phyloP scores from a whole-genome alignment of 2,888 invertebrate species.

The Hecatera dysodea region DNA sequence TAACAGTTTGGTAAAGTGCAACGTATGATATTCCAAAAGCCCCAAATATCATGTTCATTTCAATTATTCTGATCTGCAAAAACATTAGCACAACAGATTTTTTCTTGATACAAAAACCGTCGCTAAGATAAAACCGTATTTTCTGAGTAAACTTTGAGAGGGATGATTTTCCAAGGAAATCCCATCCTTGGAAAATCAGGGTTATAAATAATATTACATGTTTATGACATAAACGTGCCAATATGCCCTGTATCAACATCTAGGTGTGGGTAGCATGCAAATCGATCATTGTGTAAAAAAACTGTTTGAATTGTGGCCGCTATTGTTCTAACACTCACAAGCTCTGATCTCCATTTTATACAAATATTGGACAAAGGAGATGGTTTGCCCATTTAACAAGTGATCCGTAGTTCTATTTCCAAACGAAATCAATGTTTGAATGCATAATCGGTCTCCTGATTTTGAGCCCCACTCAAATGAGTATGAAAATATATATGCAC shows the following conservation, averaged over 20 bases:
- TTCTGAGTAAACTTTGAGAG: not conserved
- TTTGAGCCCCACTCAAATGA: not conserved
- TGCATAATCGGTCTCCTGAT: not conserved
- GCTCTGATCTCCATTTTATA: too few relatives aligned
- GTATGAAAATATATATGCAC: too few relatives aligned
- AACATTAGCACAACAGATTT: too few relatives aligned
- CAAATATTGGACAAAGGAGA: not conserved
- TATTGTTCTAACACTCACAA: not conserved
- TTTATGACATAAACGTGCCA: not conserved
- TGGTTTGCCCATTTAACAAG: not conserved
- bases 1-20: too few relatives aligned
- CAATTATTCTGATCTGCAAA: too few relatives aligned
- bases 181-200: not conserved
- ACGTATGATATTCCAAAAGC: too few relatives aligned
- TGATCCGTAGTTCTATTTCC: not conserved
- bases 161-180: too few relatives aligned
- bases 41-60: too few relatives aligned
- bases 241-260: too few relatives aligned
- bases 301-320: not conserved
- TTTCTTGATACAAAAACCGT: too few relatives aligned
- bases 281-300: not conserved
- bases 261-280: not conserved
- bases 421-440: not conserved
- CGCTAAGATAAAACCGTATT: not conserved
- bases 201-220: not conserved